These are phyloP conservation scores for Miichthys miiuy DNA, from an alignment of 2,797 vertebrate genomes.

Conservation along the genomic window DNA sequence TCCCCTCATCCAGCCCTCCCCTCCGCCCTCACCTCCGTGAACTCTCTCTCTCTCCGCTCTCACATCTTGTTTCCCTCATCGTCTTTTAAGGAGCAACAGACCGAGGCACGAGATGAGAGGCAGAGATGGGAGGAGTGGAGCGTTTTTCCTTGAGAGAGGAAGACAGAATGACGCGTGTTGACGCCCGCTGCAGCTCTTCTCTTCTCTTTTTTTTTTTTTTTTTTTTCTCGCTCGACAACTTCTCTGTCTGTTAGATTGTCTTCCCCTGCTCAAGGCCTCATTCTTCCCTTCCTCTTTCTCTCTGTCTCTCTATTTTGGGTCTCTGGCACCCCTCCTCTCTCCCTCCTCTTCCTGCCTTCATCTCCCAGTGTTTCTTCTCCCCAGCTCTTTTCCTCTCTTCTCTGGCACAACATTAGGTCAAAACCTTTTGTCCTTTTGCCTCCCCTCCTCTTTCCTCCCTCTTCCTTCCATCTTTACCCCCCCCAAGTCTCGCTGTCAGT, in stretches of 20 bases:
- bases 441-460: constrained; percentile 48
- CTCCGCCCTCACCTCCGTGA: neutral
- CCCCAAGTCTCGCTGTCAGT: constrained; percentile 23
- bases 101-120: constrained; percentile 21
- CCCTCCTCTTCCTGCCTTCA: constrained; percentile 80
- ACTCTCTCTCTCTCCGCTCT: constrained; percentile 4
- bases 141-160: constrained; percentile 69
- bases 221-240: constrained; percentile 12
- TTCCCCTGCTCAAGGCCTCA: constrained; percentile 64
- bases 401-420: constrained; percentile 75
- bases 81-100: constrained; percentile 43
- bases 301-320: constrained; percentile 74
- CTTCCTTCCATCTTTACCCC: constrained; percentile 40
- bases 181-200: constrained; percentile 30
- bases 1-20: neutral
- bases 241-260: constrained; percentile 37
- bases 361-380: constrained; percentile 66
- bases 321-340: constrained; percentile 18
- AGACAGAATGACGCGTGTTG: constrained; percentile 53
- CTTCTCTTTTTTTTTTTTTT: constrained; percentile 1
- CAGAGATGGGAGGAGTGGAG: constrained; percentile 30
- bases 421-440: constrained; percentile 71
- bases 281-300: constrained; percentile 63
- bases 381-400: constrained; percentile 68
- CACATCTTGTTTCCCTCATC: constrained; percentile 16